phyloP scores from a whole-genome alignment of 2,797 vertebrate species.

The Esox lucius region DNA sequence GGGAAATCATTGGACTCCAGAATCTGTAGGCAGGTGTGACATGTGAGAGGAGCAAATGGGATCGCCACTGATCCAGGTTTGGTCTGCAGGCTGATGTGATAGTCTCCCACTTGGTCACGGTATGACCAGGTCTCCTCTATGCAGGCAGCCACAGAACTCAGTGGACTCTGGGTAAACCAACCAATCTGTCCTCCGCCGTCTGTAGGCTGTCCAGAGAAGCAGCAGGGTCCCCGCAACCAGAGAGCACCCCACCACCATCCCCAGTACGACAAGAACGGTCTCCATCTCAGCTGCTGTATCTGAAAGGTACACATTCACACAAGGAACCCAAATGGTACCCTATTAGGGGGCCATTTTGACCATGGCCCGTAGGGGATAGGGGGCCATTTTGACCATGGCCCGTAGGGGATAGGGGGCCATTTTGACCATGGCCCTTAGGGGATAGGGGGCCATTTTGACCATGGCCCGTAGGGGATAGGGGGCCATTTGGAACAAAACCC shows the following conservation, averaged over 20 bases:
- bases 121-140: slow-evolving; percentile 55
- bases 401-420: too few species aligned
- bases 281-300: slow-evolving; percentile 44
- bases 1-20: neutral
- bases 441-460: too few species aligned
- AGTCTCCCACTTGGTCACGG: slow-evolving; percentile 60
- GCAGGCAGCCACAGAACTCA: slow-evolving; percentile 45
- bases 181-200: slow-evolving; percentile 34
- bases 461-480: too few species aligned
- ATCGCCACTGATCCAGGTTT: neutral
- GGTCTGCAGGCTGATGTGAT: slow-evolving; percentile 56
- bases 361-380: too few species aligned
- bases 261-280: slow-evolving; percentile 48
- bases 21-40: neutral
- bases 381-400: too few species aligned
- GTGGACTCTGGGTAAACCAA: slow-evolving; percentile 29
- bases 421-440: too few species aligned
- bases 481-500: neutral
- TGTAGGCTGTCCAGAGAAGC: slow-evolving; percentile 63
- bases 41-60: neutral
- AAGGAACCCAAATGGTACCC: neutral
- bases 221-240: slow-evolving; percentile 51
- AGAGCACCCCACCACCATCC: slow-evolving; percentile 49
- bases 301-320: slow-evolving; percentile 23
- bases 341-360: too few species aligned